Base-by-base conservation (phyloP, 2,888 invertebrate genomes). In the Idaea biselata region DNA sequence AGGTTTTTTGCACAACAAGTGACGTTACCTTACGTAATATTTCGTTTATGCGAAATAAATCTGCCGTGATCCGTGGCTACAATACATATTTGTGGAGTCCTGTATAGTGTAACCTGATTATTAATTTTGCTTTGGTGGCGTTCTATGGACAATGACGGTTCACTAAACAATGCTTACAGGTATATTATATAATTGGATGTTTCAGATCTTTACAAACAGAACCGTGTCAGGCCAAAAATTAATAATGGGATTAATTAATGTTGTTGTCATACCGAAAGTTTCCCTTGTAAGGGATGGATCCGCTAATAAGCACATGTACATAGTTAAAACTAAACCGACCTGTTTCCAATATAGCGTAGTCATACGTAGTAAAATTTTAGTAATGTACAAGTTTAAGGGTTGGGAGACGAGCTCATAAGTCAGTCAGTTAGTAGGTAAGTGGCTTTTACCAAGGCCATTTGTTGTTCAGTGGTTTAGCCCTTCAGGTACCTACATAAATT, bases 361-460 rank as follows among this genome's bases (percentile, higher is more conserved):
- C 65, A 66, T 66, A 44, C 62, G 65, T 67, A 65, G 63, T 70
- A 69, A 67, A 66, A 63, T 72, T 66, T 71, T 64, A 67, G 74
- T 71, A 70, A 74, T 71, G 70, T 72, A 62, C 64, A 70, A 74
- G 73, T 71, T 72, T 63, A 67, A 73, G 72, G 73, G 74, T 73
- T 72, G 67, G 60, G 64, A 72, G 73, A 73, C 73, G 71, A 75
- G 73, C 79, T 78, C 75, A 75, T 81, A 79, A 79, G 73, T 80
- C 76, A 74, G 72, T 73, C 72, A 77, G 74, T 79, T 78, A 79
- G 72, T 71, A 68, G 70, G 78, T 79, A 78, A 79, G 79, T 79
- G 77, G 78, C 74, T 78, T 79, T 77, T 72, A 75, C 76, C 73
- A 77, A 70, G 73, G 66, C 76, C 78, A 77, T 81, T 80, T 79